These are phyloP conservation scores for Pangasius larnaudii DNA, from an alignment of 2,797 vertebrate species.

Conservation along the genomic window DNA sequence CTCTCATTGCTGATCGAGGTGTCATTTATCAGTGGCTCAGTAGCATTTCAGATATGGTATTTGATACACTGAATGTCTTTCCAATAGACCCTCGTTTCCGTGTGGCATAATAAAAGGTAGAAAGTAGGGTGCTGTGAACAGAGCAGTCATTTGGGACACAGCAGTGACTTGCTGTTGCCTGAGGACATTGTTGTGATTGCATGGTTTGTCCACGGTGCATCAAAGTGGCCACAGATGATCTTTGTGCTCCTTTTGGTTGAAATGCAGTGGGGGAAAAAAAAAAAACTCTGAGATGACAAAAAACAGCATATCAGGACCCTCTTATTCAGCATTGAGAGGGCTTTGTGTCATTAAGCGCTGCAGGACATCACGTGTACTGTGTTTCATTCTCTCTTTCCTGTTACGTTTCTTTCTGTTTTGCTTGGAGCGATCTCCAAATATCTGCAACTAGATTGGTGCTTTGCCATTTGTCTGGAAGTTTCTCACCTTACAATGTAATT, in stretches of 20 bases:
- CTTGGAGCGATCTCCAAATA: neutral
- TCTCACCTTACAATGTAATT: neutral
- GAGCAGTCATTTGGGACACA: neutral
- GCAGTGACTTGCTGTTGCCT: neutral
- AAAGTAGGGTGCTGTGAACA: neutral
- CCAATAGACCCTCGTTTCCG: neutral
- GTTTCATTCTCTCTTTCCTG: neutral
- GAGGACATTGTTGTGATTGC: neutral
- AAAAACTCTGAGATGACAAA: neutral
- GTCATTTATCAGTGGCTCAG: neutral
- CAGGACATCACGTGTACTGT: neutral
- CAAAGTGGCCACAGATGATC: neutral
- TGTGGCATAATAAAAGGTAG: neutral
- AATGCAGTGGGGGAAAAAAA: neutral
- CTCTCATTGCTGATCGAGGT: neutral
- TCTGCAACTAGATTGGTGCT: neutral
- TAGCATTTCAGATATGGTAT: neutral
- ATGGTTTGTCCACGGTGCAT: neutral
- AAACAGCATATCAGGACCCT: too few species aligned
- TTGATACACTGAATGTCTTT: neutral
- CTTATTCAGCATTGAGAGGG: neutral
- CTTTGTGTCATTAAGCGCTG: neutral
- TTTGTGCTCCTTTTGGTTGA: neutral
- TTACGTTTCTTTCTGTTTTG: slow-evolving; percentile 9
- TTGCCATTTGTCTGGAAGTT: neutral